Evolutionary conservation across 2,113 vertebrate genomes (phyloP), one percentile per base, ranked within the genome.

Genomic region (Lichenostomus cassidix): DNA sequence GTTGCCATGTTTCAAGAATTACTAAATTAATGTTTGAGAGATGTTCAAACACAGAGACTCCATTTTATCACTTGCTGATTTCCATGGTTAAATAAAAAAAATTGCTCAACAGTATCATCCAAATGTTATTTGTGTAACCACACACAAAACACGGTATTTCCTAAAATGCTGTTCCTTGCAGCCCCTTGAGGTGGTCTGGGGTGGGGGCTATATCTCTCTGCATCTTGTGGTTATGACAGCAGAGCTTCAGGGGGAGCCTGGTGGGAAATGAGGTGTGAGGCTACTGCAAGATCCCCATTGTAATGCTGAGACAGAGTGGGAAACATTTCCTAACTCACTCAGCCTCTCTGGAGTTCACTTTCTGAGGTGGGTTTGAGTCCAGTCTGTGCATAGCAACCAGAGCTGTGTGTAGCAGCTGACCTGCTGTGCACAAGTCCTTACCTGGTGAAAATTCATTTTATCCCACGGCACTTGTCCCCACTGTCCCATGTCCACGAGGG

Each of bases 391-490:
- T 3, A 7, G 81, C 39, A 25, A 7, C 29, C 11, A 2, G 33
- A 21, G 33, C 2, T 18, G 27, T 58, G 33, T 35, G 6, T 15
- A 37, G 27, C 39, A 8, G 0, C 42, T 16, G 7, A 28, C 4
- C 18, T 29, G 29, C 4, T 37, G 49, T 29, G 58, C 37, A 10
- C 31, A 46, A 59, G 31, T 33, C 39, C 39, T 24, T 75, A 4
- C 33, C 28, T 41, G 62, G 13, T 63, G 44, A 46, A 39, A 62
- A 35, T 6, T 16, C 3, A 0, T 24, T 47, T 71, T 35, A 9
- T 44, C 5, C 47, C 4, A 0, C 27, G 41, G 3, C 4, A 2
- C n/a, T 15, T 7, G 65, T 2, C 25, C 4, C 44, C 3, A 0
- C 5, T 76, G 50, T 29, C 5, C 31, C 33, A 4, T 4, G 11